phyloP scores from a whole-genome alignment of 2,888 invertebrate species.

The Melanargia galathea region DNA sequence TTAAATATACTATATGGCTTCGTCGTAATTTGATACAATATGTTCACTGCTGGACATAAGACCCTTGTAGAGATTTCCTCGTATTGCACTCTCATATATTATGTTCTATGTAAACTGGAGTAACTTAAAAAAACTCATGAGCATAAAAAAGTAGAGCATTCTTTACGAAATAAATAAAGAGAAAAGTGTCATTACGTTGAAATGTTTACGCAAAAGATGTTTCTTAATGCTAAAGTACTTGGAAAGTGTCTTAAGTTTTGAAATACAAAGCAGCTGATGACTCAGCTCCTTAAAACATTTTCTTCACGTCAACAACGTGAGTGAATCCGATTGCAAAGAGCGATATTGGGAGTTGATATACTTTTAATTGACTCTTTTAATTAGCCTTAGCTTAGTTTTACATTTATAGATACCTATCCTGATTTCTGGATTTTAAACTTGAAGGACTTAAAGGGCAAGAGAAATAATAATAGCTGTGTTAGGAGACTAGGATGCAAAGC shows the following conservation, averaged over 20 bases:
- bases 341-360: neutral
- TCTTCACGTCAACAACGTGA: constrained; percentile 25
- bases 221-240: constrained; percentile 30
- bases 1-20: too few species aligned
- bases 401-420: too few species aligned
- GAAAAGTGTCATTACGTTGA: constrained; percentile 20
- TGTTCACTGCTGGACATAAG: too few species aligned
- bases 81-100: too few species aligned
- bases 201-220: constrained; percentile 19
- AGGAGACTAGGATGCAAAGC: too few species aligned
- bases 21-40: too few species aligned
- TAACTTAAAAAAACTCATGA: too few species aligned
- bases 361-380: neutral
- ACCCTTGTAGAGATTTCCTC: too few species aligned
- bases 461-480: too few species aligned
- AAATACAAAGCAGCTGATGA: constrained; percentile 18
- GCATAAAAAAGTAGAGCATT: neutral
- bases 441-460: too few species aligned
- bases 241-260: constrained; percentile 29
- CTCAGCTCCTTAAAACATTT: constrained; percentile 22
- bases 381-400: neutral
- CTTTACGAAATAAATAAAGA: constrained; percentile 1
- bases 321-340: constrained; percentile 13
- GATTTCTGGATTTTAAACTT: too few species aligned
- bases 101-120: too few species aligned